Conservation (phyloP, 2,888 invertebrate genomes). For the Diadegma fenestrale region DNA sequence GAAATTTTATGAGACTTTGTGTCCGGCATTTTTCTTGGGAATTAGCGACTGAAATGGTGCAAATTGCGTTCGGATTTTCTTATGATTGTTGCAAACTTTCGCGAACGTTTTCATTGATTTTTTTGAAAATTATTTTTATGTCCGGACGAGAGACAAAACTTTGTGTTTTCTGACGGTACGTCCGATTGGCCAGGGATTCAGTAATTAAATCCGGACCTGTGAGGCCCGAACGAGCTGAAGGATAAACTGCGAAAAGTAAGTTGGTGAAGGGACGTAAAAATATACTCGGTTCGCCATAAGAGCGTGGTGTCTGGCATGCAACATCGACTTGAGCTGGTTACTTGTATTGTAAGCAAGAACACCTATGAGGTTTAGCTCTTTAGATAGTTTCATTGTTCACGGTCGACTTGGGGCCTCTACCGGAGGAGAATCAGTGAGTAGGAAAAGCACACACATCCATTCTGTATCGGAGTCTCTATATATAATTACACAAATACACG, state of each 20-base stretch:
- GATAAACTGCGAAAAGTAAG: background rate
- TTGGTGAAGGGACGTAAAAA: background rate
- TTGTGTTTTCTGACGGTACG: background rate
- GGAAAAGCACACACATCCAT: constrained; percentile 3
- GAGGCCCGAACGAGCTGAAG: background rate
- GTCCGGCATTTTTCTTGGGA: background rate
- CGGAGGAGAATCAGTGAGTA: constrained; percentile 56
- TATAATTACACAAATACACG: constrained; percentile 24
- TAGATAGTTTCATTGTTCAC: constrained; percentile 65
- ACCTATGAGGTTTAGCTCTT: constrained; percentile 52
- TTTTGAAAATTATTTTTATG: background rate
- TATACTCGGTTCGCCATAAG: background rate
- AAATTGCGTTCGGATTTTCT: background rate
- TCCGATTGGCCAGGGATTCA: background rate
- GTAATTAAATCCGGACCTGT: constrained; percentile 1
- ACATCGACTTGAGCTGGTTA: constrained; percentile 13
- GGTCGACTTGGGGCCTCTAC: constrained; percentile 53
- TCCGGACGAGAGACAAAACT: background rate
- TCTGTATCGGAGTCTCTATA: constrained; percentile 28
- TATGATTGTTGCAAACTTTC: background rate
- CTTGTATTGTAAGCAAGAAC: constrained; percentile 20
- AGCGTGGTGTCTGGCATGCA: background rate
- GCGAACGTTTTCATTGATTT: background rate
- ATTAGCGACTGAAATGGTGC: background rate
- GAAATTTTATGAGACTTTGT: background rate